A percentile compares a stretch with the other conserved stretches of the same genome.
These are phyloP conservation scores for Epinephelus lanceolatus DNA, from an alignment of 2,113 vertebrate genomes.

Conservation along the genomic window DNA sequence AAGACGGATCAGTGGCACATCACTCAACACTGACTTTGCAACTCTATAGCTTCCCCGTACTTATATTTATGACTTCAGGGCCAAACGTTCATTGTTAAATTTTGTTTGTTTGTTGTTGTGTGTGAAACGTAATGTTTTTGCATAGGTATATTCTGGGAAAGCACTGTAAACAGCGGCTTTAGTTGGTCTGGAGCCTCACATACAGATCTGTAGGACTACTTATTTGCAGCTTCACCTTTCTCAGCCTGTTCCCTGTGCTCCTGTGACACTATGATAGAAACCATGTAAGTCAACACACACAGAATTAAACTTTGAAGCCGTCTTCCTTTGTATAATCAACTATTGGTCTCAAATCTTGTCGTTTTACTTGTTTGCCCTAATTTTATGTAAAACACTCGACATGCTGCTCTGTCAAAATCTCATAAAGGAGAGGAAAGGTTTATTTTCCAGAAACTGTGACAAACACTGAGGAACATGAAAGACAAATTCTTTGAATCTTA, in stretches of 20 bases:
- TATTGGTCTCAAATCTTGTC: background rate
- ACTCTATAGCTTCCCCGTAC: background rate
- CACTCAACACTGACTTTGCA: background rate
- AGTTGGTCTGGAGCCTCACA: background rate
- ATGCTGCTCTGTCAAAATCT: background rate
- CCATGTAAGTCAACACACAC: background rate
- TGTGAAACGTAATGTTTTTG: background rate
- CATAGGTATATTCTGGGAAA: background rate
- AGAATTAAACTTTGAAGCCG: background rate
- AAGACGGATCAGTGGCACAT: constrained; percentile 16
- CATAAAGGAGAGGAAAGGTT: background rate
- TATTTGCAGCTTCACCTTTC: background rate
- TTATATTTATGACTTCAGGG: background rate
- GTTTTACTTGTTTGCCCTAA: background rate
- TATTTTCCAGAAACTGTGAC: background rate
- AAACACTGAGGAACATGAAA: background rate
- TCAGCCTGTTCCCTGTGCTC: background rate
- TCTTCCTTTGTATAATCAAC: background rate
- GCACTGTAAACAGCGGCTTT: background rate
- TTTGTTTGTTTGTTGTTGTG: too few species aligned
- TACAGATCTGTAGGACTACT: background rate
- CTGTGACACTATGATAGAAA: background rate
- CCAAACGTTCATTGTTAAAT: background rate
- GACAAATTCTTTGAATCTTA: background rate
- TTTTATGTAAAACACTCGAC: background rate